phyloP scores from a whole-genome alignment of 2,113 vertebrate species.

The Myotis yumanensis region DNA sequence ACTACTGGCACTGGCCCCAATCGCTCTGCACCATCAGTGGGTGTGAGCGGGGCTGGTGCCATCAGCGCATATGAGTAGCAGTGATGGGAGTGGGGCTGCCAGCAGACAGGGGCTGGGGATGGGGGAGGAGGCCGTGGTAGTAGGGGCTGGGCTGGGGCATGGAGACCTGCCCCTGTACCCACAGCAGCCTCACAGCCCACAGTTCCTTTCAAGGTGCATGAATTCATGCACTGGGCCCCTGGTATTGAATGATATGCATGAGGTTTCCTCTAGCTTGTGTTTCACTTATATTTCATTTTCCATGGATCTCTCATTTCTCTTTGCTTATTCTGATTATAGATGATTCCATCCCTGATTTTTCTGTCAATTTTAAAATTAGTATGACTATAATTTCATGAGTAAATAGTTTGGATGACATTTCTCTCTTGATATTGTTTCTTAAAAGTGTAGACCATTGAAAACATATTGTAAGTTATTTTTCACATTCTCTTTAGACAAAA shows the following conservation, averaged over 20 bases:
- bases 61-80: too few species aligned
- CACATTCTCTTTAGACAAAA: slow-evolving; percentile 38
- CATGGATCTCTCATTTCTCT: neutral
- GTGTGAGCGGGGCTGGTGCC: too few species aligned
- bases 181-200: too few species aligned
- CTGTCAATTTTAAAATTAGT: slow-evolving; percentile 26
- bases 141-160: too few species aligned
- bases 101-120: too few species aligned
- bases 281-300: slow-evolving; percentile 20
- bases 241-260: neutral
- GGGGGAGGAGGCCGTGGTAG: too few species aligned
- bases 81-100: too few species aligned
- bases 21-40: too few species aligned
- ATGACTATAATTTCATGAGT: neutral
- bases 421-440: slow-evolving; percentile 29
- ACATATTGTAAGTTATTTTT: slow-evolving; percentile 18
- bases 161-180: too few species aligned
- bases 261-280: neutral
- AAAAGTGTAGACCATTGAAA: slow-evolving; percentile 36
- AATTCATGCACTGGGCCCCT: too few species aligned
- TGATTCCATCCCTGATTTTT: slow-evolving; percentile 28
- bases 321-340: slow-evolving; percentile 35
- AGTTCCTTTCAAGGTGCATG: too few species aligned
- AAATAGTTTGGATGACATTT: slow-evolving; percentile 26
- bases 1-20: too few species aligned